Percentiles rank a stretch among this genome's conserved stretches.
Conservation (phyloP, 37 sponge, comb jelly and placozoan genomes). For the Haliclona indistincta region DNA sequence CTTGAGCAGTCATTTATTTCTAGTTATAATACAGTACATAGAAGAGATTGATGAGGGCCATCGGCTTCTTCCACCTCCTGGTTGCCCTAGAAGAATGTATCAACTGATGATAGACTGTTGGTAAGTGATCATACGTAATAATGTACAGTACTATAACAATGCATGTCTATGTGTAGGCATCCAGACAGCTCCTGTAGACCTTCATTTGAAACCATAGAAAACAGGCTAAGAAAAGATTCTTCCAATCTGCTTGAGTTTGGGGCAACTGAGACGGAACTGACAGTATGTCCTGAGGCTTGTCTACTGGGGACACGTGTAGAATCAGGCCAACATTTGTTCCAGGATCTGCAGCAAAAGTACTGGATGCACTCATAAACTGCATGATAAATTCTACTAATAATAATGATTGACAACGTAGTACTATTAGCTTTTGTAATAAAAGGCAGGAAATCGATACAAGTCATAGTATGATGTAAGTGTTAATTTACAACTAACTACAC, state of each 20-base stretch:
- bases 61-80: slow-evolving; percentile 23
- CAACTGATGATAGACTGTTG: slow-evolving; percentile 22
- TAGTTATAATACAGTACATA: not conserved
- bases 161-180: not conserved
- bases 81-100: slow-evolving; percentile 16
- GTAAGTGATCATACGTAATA: not conserved
- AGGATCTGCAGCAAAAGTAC: not conserved
- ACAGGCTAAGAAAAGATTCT: not conserved
- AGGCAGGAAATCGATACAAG: no score
- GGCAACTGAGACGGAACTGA: not conserved
- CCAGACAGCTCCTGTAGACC: not conserved
- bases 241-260: not conserved
- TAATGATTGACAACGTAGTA: no score
- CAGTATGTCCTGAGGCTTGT: not conserved
- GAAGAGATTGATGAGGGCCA: slow-evolving; percentile 4
- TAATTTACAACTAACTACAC: no score
- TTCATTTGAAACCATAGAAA: not conserved
- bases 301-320: not conserved
- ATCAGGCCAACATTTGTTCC: not conserved
- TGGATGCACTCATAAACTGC: no score
- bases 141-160: not conserved
- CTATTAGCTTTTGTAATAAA: no score
- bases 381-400: no score
- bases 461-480: no score
- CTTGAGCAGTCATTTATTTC: no score